Conservation (phyloP, 2,888 invertebrate species). For the Nycteola revayana region DNA sequence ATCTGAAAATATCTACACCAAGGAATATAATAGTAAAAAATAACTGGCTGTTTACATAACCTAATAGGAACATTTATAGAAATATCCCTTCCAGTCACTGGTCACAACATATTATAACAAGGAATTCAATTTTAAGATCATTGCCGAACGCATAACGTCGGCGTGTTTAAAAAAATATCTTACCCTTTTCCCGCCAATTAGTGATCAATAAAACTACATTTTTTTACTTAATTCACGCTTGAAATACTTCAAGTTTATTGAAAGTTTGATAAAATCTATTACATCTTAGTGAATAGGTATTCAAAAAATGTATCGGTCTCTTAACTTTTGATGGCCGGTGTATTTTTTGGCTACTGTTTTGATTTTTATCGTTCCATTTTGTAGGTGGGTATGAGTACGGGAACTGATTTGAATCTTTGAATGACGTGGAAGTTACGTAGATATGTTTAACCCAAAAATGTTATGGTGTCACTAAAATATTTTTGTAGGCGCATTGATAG, state of each 20-base stretch:
- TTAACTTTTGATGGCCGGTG: slow-evolving; percentile 34
- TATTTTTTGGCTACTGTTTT: slow-evolving; percentile 41
- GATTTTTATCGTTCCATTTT: slow-evolving; percentile 27
- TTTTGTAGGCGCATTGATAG: background rate
- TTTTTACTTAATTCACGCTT: slow-evolving; percentile 36
- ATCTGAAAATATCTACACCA: no score
- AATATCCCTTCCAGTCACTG: no score
- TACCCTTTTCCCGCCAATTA: slow-evolving; percentile 33
- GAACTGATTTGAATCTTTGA: slow-evolving; percentile 14
- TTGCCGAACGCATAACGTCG: background rate
- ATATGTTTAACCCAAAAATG: no score
- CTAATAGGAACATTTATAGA: no score
- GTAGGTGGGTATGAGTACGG: slow-evolving; percentile 18
- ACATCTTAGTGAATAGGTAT: slow-evolving; percentile 28
- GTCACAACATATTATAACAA: no score
- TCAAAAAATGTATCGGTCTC: slow-evolving; percentile 42
- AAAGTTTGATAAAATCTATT: slow-evolving; percentile 40
- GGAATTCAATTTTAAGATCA: no score
- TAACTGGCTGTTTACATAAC: no score
- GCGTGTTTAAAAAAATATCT: slow-evolving; percentile 23
- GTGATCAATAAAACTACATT: slow-evolving; percentile 31
- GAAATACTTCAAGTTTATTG: slow-evolving; percentile 20
- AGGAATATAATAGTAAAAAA: no score
- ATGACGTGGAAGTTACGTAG: background rate
- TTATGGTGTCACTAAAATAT: background rate